Base-by-base conservation (phyloP, 2,113 vertebrate genomes). In the Ranitomeya variabilis region DNA sequence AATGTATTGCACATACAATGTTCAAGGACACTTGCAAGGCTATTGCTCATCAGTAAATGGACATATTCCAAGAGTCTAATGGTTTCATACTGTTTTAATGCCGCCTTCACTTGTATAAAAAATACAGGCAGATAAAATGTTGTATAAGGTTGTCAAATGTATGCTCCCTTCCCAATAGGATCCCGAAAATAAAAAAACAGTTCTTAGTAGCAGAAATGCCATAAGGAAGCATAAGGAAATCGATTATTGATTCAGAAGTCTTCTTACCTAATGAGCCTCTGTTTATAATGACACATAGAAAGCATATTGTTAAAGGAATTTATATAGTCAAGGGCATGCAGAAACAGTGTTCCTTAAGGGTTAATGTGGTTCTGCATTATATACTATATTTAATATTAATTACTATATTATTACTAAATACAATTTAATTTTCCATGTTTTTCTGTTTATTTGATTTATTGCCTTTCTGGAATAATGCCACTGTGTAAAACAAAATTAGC, bases 1-100 rank as follows among this genome's bases (percentile, higher is more conserved):
- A 52, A 66, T 59, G 45, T 57, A 55, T 57, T 73, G 67, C 15
- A 85, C 59, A 19, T 85, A 37, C 54, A 55, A 11, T 85, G 23
- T 31, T 85, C 83, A 74, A 60, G 69, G 83, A 73, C 83, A 26
- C 4, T 84, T 69, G 2, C 21, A 62, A 62, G 37, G 57, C 59
- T 62, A 18, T 62, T 81, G 23, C 31, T 81, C 59, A 81, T 81
- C 18, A 81, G 31, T 26, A 81, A 62, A 37, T 45, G 57, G 16
- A 64, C 16, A 81, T 19, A 62, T 45, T 15, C 15, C 57, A 62
- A 23, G 11, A 31, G 18, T 37, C 59, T 62, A 52, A 76, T 76
- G 37, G 16, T 76, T 51, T 52, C 1, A 21, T 52, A 52, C 18
- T 19, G 0, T 21, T 76, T 76, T 11, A 37, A 13, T 4, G 9